A percentile compares a stretch with the other conserved stretches of the same genome.
Conservation (phyloP, 2,797 vertebrate species). For the Argyrosomus regius region DNA sequence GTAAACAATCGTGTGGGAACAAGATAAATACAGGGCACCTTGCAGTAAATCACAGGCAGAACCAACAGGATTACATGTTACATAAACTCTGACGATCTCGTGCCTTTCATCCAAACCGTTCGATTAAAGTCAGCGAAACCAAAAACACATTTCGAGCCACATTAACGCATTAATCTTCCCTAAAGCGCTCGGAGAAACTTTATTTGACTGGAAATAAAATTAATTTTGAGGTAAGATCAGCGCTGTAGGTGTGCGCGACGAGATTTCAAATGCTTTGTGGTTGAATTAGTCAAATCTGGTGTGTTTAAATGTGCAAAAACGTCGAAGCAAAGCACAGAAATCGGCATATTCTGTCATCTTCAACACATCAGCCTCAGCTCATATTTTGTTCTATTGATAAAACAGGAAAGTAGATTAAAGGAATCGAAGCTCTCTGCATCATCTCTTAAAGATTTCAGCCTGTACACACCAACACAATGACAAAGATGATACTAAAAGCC, state of each 20-base stretch:
- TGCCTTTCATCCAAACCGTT: constrained; percentile 20
- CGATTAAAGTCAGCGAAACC: constrained; percentile 19
- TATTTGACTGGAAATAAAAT: neutral
- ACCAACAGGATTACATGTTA: constrained; percentile 48
- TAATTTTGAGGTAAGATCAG: neutral
- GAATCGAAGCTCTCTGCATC: neutral
- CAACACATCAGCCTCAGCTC: neutral
- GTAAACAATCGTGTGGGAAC: constrained; percentile 31
- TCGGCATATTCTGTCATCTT: neutral
- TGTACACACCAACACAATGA: neutral
- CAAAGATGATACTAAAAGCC: too few relatives aligned
- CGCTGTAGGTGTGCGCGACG: neutral
- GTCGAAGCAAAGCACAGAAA: neutral
- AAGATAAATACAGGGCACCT: constrained; percentile 33
- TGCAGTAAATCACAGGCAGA: constrained; percentile 36
- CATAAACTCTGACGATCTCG: constrained; percentile 32
- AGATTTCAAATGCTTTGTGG: neutral
- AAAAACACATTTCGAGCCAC: constrained; percentile 13
- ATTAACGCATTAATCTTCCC: neutral
- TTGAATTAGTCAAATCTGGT: neutral
- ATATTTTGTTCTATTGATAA: neutral
- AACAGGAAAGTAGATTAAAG: neutral
- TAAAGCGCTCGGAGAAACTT: neutral
- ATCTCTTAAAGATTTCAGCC: neutral
- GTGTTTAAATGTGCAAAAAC: too few relatives aligned